phyloP scores from a whole-genome alignment of 2,113 vertebrate genomes.

The Chionis minor region DNA sequence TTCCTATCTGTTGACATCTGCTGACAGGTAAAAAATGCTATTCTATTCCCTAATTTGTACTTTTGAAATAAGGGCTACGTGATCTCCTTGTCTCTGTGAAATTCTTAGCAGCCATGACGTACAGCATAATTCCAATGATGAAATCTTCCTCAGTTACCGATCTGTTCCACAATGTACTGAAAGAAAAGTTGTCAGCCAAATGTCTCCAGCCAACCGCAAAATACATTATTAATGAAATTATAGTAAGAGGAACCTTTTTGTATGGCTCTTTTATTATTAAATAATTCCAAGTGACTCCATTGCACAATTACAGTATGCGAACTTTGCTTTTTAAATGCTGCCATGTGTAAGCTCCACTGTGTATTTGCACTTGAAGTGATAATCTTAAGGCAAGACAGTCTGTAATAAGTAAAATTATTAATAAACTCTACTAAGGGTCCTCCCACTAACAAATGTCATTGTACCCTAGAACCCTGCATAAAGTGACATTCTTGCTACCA shows the following conservation, averaged over 20 bases:
- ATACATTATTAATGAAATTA: slow-evolving; percentile 27
- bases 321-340: slow-evolving; percentile 55
- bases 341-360: slow-evolving; percentile 50
- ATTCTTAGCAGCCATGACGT: not conserved
- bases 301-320: slow-evolving; percentile 54
- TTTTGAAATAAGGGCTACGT: not conserved
- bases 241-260: not conserved
- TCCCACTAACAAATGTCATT: not conserved
- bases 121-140: not conserved
- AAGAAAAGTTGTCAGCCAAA: not conserved
- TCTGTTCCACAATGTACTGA: not conserved
- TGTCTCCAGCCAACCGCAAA: not conserved
- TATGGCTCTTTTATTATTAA: slow-evolving; percentile 55
- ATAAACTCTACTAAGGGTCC: not conserved
- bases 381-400: not conserved
- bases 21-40: not conserved
- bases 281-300: slow-evolving; percentile 25
- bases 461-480: not conserved
- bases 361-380: not conserved
- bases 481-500: not conserved
- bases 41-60: not conserved
- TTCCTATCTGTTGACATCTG: not conserved
- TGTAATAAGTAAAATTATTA: not conserved
- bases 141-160: not conserved
- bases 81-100: not conserved